These are phyloP conservation scores for Drosophila truncata DNA, from an alignment of 1,140 invertebrate species.

Conservation along the genomic window DNA sequence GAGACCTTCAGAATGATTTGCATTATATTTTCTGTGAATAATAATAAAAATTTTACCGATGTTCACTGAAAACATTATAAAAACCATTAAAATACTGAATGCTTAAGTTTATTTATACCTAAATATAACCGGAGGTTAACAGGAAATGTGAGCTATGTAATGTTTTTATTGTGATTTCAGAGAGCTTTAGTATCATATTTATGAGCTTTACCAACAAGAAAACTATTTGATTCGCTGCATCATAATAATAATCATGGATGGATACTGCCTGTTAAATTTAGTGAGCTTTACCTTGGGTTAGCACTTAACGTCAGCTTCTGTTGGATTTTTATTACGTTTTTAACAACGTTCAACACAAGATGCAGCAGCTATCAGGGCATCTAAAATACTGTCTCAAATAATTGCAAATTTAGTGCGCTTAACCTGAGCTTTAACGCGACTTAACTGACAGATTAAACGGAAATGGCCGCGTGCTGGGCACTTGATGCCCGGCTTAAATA, in stretches of 20 bases:
- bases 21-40: no score
- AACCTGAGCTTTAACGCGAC: not conserved
- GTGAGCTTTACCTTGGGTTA: not conserved
- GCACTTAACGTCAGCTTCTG: not conserved
- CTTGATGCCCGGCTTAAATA: not conserved
- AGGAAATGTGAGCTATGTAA: no score
- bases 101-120: no score
- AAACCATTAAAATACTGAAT: no score
- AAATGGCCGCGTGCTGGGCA: not conserved
- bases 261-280: not conserved
- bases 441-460: constrained; percentile 5
- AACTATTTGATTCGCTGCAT: not conserved
- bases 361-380: no score
- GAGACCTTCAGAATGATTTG: not conserved
- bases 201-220: not conserved
- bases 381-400: not conserved
- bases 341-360: not conserved
- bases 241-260: not conserved
- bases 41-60: no score
- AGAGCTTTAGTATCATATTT: not conserved
- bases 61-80: no score
- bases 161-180: not conserved
- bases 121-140: not conserved
- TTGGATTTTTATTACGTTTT: not conserved
- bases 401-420: constrained; percentile 2